Conservation (phyloP, 2,797 vertebrate genomes). For the Helicolenus hilgendorfi region DNA sequence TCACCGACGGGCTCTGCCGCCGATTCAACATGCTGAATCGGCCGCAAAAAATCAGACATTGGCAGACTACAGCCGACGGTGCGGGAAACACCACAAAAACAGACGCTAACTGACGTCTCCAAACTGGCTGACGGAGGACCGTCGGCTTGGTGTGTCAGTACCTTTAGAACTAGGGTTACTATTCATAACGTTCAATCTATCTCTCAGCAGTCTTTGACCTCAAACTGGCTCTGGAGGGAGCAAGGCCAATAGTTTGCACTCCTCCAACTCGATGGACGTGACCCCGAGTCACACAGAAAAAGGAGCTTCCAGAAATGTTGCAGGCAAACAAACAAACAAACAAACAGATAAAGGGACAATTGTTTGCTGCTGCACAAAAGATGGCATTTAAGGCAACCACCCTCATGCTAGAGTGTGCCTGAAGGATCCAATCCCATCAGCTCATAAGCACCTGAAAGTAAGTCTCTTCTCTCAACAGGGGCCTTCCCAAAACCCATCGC, state of each 20-base stretch:
- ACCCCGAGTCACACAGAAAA: constrained; percentile 30
- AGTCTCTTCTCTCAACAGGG: constrained; percentile 36
- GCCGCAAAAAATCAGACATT: no score
- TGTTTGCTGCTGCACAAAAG: constrained; percentile 13
- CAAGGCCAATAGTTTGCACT: constrained; percentile 28
- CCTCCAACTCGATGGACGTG: constrained; percentile 3
- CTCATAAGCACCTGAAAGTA: constrained; percentile 52
- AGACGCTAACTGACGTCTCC: no score
- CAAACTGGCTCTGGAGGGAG: constrained; percentile 31
- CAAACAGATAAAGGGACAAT: not conserved
- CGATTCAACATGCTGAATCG: no score
- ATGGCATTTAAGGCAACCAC: not conserved
- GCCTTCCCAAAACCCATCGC: constrained; percentile 29
- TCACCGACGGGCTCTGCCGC: fast-evolving
- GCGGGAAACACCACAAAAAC: no score
- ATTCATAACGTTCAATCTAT: constrained; percentile 43
- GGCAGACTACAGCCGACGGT: no score
- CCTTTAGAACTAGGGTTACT: constrained; percentile 40
- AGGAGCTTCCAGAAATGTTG: constrained; percentile 20
- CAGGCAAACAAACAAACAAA: constrained; percentile 31
- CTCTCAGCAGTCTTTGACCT: constrained; percentile 42
- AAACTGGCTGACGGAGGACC: no score
- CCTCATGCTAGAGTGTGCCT: constrained; percentile 8
- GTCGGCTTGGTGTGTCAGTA: no score
- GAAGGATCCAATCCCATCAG: constrained; percentile 45